Evolutionary conservation across 2,113 vertebrate genomes (phyloP), one percentile per base, ranked within the genome.

Genomic region (Pseudorhombus dupliciocellatus): DNA sequence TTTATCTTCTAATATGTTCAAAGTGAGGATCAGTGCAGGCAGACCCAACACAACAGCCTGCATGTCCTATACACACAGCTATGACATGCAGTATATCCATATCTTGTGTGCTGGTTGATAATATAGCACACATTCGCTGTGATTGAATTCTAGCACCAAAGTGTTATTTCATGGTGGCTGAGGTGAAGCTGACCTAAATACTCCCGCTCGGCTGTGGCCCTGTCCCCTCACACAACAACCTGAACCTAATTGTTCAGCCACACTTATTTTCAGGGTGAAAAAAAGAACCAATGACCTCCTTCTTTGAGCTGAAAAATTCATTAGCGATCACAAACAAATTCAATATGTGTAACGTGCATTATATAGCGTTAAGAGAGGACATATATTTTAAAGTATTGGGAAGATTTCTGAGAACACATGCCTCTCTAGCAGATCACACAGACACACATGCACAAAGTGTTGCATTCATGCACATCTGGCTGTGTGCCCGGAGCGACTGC

Each of bases 111-210:
- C 63, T 76, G 40, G 57, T 58, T 57, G 22, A 37, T 61, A 58
- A 46, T 18, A 54, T 34, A 34, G 34, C 25, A 48, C 48, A 37
- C 51, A 6, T 16, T 44, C 4, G 34, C 34, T 37, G 10, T 37
- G 34, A 37, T 37, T 37, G 34, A 37, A 37, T 37, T 37, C 34
- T 11, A 37, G 34, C 34, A 37, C 12, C 34, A 37, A 37, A 37
- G 11, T 37, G 10, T 37, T 37, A 75, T 70, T 73, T 68, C 65
- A 61, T 9, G 40, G 25, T 26, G 68, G 16, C 16, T 71, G 52
- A 80, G 44, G 46, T 22, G 44, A 60, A 66, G 25, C 51, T 79
- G 85, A 80, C 73, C 83, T 82, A 80, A 85, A 86, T 81, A 70
- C 51, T 60, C 73, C 75, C 37, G 76, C 57, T 75, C 71, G 79